Conservation (phyloP, 2,797 vertebrate genomes). For the Oreochromis grahami region DNA sequence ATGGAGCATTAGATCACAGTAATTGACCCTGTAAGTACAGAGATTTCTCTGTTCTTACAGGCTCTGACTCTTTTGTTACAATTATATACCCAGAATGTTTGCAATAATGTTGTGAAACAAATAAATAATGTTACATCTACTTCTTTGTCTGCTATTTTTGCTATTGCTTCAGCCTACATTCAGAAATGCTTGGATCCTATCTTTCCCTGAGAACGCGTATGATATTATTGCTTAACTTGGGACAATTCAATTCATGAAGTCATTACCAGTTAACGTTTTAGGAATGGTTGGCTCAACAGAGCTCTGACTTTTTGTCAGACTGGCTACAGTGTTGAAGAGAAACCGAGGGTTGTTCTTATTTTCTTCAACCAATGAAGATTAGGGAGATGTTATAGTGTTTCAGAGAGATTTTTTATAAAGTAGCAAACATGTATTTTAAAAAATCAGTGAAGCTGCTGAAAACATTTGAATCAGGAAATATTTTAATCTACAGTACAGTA, state of each 20-base stretch:
- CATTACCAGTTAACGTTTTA: neutral
- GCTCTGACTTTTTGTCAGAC: too few species aligned
- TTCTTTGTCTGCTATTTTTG: neutral
- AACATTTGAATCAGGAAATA: neutral
- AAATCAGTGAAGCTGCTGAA: neutral
- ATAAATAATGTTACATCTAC: neutral
- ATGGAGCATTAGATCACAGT: neutral
- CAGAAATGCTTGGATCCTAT: neutral
- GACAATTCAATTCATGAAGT: neutral
- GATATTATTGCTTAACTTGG: neutral
- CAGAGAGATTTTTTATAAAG: neutral
- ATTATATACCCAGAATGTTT: neutral
- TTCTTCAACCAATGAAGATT: neutral
- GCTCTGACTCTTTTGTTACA: neutral
- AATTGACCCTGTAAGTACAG: neutral
- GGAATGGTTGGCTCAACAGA: neutral
- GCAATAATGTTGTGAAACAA: neutral
- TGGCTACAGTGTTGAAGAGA: neutral
- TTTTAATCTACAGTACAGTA: neutral
- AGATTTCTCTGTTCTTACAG: neutral
- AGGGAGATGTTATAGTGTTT: neutral
- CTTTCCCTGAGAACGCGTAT: neutral
- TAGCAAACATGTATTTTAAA: neutral
- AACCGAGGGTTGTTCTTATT: neutral
- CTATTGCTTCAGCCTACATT: neutral